phyloP scores from a whole-genome alignment of 92 coral and sea anemone species.

The Actinernus sp. region DNA sequence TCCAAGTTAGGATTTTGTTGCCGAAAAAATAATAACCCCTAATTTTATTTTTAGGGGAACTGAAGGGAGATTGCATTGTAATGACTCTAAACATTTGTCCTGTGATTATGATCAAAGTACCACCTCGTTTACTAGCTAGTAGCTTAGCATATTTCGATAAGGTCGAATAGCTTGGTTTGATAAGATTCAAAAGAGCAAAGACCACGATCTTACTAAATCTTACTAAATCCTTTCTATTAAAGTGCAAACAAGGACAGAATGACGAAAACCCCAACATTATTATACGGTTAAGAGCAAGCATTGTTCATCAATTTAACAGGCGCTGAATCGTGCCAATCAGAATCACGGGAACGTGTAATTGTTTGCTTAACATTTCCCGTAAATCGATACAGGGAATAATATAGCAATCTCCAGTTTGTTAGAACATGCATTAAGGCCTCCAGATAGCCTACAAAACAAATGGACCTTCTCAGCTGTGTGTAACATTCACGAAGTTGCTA shows the following conservation, averaged over 20 bases:
- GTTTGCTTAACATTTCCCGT: conserved; percentile 65
- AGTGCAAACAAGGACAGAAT: no score
- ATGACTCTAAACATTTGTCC: no score
- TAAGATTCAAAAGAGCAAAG: no score
- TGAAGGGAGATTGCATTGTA: conserved; percentile 1
- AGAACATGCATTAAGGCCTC: conserved; percentile 14
- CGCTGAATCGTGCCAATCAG: conserved; percentile 40
- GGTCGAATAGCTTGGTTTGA: no score
- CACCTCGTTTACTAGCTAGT: no score
- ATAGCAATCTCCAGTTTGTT: conserved; percentile 6
- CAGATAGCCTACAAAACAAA: conserved; percentile 16
- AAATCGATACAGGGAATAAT: conserved; percentile 12
- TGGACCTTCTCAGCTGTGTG: conserved; percentile 35
- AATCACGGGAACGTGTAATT: conserved; percentile 14
- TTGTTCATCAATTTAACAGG: conserved; percentile 45
- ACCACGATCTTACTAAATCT: no score
- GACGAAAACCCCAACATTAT: conserved; percentile 59
- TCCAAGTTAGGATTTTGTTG: conserved; percentile 13
- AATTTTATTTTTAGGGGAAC: conserved; percentile 10
- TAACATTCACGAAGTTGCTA: neutral
- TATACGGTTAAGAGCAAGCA: conserved; percentile 36
- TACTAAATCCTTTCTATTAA: no score
- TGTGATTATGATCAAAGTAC: no score
- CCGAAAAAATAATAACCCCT: conserved; percentile 1
- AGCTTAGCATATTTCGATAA: no score